These are phyloP conservation scores for Eulemur coronatus DNA, from an alignment of 2,797 vertebrate genomes.

Conservation along the genomic window DNA sequence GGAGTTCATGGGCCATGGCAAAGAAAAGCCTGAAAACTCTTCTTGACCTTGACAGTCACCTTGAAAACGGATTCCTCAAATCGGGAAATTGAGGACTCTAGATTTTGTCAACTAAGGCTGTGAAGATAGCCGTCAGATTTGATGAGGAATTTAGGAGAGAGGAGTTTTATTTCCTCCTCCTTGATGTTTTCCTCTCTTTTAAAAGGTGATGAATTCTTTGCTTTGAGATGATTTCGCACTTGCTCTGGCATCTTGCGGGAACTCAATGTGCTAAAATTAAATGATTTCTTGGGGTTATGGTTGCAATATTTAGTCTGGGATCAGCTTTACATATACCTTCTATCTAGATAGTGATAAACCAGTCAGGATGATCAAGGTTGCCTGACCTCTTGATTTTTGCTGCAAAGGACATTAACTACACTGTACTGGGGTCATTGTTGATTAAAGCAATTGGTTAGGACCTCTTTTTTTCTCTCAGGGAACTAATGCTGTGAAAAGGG, in stretches of 20 bases:
- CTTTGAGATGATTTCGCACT: slow-evolving; percentile 39
- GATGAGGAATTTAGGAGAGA: not conserved
- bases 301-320: slow-evolving; percentile 54
- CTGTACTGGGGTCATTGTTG: not conserved
- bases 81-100: not conserved
- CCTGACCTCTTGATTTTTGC: slow-evolving; percentile 25
- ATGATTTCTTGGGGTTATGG: slow-evolving; percentile 25
- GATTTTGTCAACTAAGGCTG: not conserved
- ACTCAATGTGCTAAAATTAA: slow-evolving; percentile 21
- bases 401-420: not conserved
- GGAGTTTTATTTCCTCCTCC: slow-evolving; percentile 10
- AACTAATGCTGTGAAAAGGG: slow-evolving; percentile 48
- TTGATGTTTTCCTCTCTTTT: slow-evolving; percentile 18
- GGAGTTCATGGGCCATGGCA: slow-evolving; percentile 95
- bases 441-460: not conserved
- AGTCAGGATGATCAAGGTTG: not conserved
- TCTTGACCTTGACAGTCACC: slow-evolving; percentile 77
- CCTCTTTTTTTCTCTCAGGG: slow-evolving; percentile 54
- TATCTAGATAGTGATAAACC: slow-evolving; percentile 49
- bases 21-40: slow-evolving; percentile 92
- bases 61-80: not conserved
- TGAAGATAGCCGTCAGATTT: slow-evolving; percentile 10
- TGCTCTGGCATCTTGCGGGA: slow-evolving; percentile 48
- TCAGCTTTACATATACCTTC: slow-evolving; percentile 59
- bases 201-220: slow-evolving; percentile 11